Conservation (phyloP, 2,797 vertebrate genomes). For the Eulemur mongoz region DNA sequence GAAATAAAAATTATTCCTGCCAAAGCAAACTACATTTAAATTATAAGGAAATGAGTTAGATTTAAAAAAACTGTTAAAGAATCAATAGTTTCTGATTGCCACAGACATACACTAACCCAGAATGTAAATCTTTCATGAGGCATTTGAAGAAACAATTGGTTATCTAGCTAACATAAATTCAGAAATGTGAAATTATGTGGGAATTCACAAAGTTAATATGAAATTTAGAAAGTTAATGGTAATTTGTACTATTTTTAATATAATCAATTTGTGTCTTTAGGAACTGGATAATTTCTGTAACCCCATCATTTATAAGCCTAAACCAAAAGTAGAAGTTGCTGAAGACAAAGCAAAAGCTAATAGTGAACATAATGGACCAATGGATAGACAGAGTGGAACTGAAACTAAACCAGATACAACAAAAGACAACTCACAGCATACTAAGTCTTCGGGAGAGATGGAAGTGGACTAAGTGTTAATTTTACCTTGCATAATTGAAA, state of each 20-base stretch:
- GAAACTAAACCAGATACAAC: constrained; percentile 88
- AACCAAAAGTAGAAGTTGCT: constrained; percentile 88
- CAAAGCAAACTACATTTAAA: neutral
- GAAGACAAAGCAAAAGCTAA: constrained; percentile 88
- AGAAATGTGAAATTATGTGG: neutral
- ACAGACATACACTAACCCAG: neutral
- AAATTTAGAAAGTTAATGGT: neutral
- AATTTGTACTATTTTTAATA: constrained; percentile 19
- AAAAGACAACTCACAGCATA: constrained; percentile 87
- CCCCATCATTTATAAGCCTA: constrained; percentile 91
- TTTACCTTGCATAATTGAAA: constrained; percentile 76
- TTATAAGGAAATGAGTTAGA: neutral
- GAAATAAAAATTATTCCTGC: constrained; percentile 30
- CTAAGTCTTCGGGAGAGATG: constrained; percentile 92
- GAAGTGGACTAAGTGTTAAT: constrained; percentile 92
- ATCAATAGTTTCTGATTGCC: neutral
- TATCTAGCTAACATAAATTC: neutral
- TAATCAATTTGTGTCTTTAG: constrained; percentile 79
- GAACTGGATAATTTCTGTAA: constrained; percentile 92
- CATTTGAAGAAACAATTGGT: constrained; percentile 21
- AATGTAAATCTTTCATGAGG: neutral
- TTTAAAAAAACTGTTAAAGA: neutral
- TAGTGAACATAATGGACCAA: constrained; percentile 89
- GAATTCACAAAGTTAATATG: neutral
- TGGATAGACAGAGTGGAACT: constrained; percentile 84